Base-by-base conservation (phyloP, 2,113 vertebrate genomes). In the Nematolebias whitei region DNA sequence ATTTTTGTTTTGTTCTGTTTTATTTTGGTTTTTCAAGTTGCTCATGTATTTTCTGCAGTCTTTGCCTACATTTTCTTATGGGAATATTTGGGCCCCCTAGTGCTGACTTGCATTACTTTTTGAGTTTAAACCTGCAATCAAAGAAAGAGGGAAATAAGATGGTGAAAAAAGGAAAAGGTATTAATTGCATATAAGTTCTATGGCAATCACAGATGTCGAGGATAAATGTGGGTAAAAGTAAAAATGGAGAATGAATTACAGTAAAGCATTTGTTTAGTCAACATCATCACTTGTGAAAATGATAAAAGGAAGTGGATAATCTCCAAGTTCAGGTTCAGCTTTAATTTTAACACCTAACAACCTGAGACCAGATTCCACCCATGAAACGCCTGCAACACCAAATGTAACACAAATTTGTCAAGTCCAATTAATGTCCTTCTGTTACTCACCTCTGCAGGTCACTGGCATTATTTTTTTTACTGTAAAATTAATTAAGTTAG, bases 41-140 rank as follows among this genome's bases (percentile, higher is more conserved):
- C 51, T 24, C 41, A 24, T 16, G 13, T 39, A 3, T 39, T 7
- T 23, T 32, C 43, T 7, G 52, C 18, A 15, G 4, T 23, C 44
- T 48, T 10, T 19, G 40, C 49, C 15, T 20, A 5, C 35, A 15
- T 59, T 47, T 61, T 18, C 39, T 63, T 39, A 1, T 40, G 11
- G 2, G 39, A 35, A 43, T 60, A 19, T 16, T 23, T 16, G 2
- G 32, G 26, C 26, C 5, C 8, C 15, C 1, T 1, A 16, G 38
- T 16, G 19, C 71, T 53, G n/a, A 41, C 40, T 26, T 41, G n/a
- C 51, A 54, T 19, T 55, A 58, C 9, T n/a, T n/a, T n/a, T n/a
- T n/a, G n/a, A n/a, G 16, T 55, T 50, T 69, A 53, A 75, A 54
- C 12, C 12, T 70, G 49, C 54, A 69, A 74, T 74, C 55, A 63